Conservation (phyloP, 2,797 vertebrate genomes). For the Brotula barbata region DNA sequence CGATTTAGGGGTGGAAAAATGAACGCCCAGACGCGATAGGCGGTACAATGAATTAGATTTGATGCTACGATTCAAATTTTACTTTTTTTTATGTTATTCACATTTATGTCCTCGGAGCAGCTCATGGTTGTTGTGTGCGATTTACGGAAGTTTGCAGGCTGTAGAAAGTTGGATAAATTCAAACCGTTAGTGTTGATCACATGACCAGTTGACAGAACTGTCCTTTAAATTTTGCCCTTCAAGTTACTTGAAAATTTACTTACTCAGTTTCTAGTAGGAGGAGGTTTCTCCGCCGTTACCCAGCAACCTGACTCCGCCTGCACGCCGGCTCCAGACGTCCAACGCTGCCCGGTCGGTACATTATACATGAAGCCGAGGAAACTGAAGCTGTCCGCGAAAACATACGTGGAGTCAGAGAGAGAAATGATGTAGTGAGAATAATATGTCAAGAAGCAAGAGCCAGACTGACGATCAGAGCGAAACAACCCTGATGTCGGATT, state of each 20-base stretch:
- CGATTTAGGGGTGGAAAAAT: too few relatives aligned
- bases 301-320: constrained; percentile 62
- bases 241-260: too few relatives aligned
- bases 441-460: constrained; percentile 25
- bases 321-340: constrained; percentile 53
- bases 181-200: too few relatives aligned
- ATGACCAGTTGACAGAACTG: too few relatives aligned
- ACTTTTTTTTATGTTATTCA: too few relatives aligned
- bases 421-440: constrained; percentile 2
- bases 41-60: too few relatives aligned
- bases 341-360: constrained; percentile 43
- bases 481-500: not conserved
- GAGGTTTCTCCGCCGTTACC: constrained; percentile 40
- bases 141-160: not conserved
- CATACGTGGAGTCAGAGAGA: constrained; percentile 45
- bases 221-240: too few relatives aligned
- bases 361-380: constrained; percentile 75
- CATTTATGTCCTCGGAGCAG: too few relatives aligned
- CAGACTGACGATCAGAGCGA: constrained; percentile 17
- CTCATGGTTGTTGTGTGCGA: not conserved
- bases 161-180: not conserved
- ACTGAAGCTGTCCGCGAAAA: constrained; percentile 50
- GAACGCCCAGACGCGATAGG: too few relatives aligned
- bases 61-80: too few relatives aligned
- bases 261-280: too few relatives aligned